Evolutionary conservation across 1,140 invertebrate genomes (phyloP).

Genomic region (Cydia fagiglandana): DNA sequence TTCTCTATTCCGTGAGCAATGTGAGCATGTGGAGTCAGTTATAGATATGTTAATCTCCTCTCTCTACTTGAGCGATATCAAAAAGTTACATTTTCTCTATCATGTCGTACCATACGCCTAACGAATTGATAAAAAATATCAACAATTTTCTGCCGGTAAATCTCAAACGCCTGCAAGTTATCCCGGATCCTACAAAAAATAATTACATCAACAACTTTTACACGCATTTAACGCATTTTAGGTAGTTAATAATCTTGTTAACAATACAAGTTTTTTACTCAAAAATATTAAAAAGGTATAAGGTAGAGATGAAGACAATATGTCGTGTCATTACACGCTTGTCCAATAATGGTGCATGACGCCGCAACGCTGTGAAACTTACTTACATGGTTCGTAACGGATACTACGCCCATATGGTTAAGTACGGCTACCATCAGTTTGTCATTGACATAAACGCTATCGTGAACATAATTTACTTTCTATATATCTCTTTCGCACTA

Average conservation of each 20-base stretch:
- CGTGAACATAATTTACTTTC: too few species aligned
- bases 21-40: too few species aligned
- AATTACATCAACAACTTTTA: not conserved
- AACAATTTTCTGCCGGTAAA: not conserved
- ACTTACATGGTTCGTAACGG: not conserved
- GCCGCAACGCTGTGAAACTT: not conserved
- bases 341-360: not conserved
- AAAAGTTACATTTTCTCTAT: too few species aligned
- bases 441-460: too few species aligned
- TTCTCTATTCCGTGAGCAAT: too few species aligned
- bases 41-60: too few species aligned
- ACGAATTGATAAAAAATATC: not conserved
- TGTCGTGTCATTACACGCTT: not conserved
- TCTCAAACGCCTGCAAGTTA: not conserved
- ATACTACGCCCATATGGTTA: conserved; percentile 11
- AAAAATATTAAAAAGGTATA: not conserved
- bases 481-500: too few species aligned
- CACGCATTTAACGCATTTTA: not conserved
- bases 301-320: not conserved
- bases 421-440: too few species aligned
- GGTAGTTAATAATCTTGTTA: not conserved
- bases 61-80: too few species aligned
- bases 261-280: not conserved
- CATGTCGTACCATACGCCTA: too few species aligned
- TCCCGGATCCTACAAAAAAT: not conserved